A percentile compares a stretch with the other conserved stretches of the same genome.
These are phyloP conservation scores for Mycetomoellerius zeteki DNA, from an alignment of 1,140 invertebrate species.

Conservation along the genomic window DNA sequence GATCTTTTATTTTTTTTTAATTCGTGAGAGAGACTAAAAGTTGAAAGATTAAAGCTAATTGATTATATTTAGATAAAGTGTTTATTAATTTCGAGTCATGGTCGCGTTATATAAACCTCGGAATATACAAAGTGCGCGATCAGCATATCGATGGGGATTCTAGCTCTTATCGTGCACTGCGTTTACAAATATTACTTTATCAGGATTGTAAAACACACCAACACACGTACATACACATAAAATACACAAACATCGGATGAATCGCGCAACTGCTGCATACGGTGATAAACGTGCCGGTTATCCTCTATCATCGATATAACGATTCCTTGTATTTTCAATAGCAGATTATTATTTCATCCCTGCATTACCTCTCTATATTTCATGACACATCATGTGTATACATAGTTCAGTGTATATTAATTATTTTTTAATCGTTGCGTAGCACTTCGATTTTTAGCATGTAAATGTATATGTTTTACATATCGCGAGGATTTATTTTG, in stretches of 20 bases:
- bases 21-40: background rate
- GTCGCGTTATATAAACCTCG: background rate
- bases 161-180: slow-evolving; percentile 46
- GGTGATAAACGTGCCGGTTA: slow-evolving; percentile 52
- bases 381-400: background rate
- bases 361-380: background rate
- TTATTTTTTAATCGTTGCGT: background rate
- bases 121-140: background rate
- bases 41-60: background rate
- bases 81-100: slow-evolving; percentile 7
- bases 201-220: slow-evolving; percentile 46
- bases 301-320: slow-evolving; percentile 36
- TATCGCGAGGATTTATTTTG: background rate
- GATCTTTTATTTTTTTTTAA: background rate
- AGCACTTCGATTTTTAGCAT: background rate
- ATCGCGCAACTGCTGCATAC: slow-evolving; percentile 23
- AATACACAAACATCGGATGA: slow-evolving; percentile 54
- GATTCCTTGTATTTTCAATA: slow-evolving; percentile 54
- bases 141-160: slow-evolving; percentile 12
- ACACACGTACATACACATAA: background rate
- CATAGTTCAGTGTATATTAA: background rate
- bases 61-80: background rate
- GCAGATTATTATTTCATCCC: slow-evolving; percentile 28
- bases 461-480: background rate
- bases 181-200: slow-evolving; percentile 61